Evolutionary conservation across 2,113 vertebrate species (phyloP).

Genomic region (Acanthochromis polyacanthus): DNA sequence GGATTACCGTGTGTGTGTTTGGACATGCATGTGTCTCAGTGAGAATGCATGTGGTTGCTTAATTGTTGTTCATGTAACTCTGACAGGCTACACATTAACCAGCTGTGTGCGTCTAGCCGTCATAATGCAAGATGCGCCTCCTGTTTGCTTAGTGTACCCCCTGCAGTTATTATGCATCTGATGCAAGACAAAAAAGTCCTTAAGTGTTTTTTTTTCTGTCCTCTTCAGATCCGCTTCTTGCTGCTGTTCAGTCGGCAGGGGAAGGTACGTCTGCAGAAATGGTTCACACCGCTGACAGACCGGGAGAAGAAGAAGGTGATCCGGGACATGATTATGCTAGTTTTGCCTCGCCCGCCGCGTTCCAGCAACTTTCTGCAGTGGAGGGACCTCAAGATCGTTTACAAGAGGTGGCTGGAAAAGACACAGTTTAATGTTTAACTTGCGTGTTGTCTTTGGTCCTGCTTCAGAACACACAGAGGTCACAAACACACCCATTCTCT

Average conservation of each 20-base stretch:
- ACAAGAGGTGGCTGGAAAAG: slow-evolving; percentile 87
- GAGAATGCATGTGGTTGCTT: no score
- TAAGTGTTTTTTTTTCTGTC: no score
- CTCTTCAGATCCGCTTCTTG: slow-evolving; percentile 90
- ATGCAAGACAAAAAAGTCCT: no score
- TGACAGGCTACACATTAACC: no score
- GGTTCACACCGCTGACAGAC: slow-evolving; percentile 90
- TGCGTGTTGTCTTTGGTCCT: background rate
- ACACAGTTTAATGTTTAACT: slow-evolving; percentile 23
- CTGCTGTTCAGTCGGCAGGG: slow-evolving; percentile 97
- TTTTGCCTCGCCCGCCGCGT: slow-evolving; percentile 87
- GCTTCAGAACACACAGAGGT: slow-evolving; percentile 8
- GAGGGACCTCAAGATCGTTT: slow-evolving; percentile 95
- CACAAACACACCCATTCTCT: background rate
- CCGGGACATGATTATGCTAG: slow-evolving; percentile 88
- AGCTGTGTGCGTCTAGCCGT: no score
- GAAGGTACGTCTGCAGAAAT: slow-evolving; percentile 94
- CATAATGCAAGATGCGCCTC: no score
- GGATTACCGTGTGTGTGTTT: slow-evolving; percentile 4
- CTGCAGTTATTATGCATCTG: no score
- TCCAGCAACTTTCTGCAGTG: slow-evolving; percentile 94
- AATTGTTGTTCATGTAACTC: no score
- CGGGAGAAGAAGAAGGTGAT: slow-evolving; percentile 93
- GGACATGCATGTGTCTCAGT: background rate
- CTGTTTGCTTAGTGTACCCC: no score